Conservation (phyloP, 2,113 vertebrate species). For the Antechinus flavipes region DNA sequence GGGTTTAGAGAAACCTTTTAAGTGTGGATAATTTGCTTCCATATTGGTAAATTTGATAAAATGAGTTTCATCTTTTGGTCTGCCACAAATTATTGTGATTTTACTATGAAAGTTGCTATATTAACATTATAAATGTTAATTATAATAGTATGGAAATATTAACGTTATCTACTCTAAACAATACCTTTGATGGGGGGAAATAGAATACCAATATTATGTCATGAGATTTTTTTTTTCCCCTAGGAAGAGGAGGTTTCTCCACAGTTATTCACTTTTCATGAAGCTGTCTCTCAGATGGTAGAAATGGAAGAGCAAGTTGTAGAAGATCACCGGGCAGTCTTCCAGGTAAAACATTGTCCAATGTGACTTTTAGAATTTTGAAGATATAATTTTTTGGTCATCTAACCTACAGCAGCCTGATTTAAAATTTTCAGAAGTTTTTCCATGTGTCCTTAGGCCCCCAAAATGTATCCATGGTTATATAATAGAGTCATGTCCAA, state of each 20-base stretch:
- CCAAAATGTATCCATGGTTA: background rate
- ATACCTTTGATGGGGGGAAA: background rate
- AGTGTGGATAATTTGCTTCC: slow-evolving; percentile 17
- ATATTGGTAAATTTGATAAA: background rate
- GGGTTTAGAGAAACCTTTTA: slow-evolving; percentile 16
- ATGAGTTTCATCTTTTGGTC: slow-evolving; percentile 45
- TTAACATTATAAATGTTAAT: background rate
- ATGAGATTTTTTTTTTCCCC: slow-evolving; percentile 64
- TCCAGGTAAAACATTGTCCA: slow-evolving; percentile 89
- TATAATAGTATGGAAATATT: background rate
- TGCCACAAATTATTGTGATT: slow-evolving; percentile 5
- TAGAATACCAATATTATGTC: background rate
- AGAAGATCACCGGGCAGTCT: slow-evolving; percentile 96
- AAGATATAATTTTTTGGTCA: background rate
- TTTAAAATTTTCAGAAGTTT: background rate
- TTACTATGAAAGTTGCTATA: slow-evolving; percentile 19
- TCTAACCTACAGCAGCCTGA: background rate
- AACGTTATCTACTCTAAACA: background rate
- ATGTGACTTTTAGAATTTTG: background rate
- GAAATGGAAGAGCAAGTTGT: slow-evolving; percentile 99
- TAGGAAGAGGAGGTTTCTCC: slow-evolving; percentile 99
- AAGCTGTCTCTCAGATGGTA: slow-evolving; percentile 98
- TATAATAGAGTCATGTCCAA: slow-evolving; percentile 5
- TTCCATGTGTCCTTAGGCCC: background rate
- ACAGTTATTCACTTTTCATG: slow-evolving; percentile 97